Conservation (phyloP, 2,888 invertebrate genomes). For the Tenthredo distinguenda region DNA sequence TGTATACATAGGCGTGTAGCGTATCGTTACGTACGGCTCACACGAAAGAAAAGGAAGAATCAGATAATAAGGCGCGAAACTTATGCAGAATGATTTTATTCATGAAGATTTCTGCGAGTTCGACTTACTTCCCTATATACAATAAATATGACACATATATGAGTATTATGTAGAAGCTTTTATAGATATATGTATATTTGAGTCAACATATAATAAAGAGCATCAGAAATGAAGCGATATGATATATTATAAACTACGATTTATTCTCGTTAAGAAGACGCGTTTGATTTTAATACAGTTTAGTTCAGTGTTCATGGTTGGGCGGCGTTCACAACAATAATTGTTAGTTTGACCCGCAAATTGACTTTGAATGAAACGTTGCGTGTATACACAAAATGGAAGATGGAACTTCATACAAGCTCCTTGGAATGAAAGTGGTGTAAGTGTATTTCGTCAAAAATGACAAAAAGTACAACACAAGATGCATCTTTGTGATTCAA, state of each 20-base stretch:
- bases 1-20: not conserved
- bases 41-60: not conserved
- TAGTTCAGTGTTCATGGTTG: not conserved
- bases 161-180: not conserved
- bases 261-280: constrained; percentile 25
- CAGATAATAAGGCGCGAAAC: not conserved
- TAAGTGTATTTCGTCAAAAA: not conserved
- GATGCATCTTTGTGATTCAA: not conserved
- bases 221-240: not conserved
- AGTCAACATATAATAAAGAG: not conserved
- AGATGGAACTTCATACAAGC: not conserved
- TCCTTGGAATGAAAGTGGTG: not conserved
- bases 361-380: constrained; percentile 48
- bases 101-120: not conserved
- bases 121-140: not conserved
- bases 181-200: not conserved
- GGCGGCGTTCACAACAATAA: constrained; percentile 29
- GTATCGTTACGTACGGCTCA: not conserved
- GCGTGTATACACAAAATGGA: constrained; percentile 1
- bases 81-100: not conserved
- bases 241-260: not conserved
- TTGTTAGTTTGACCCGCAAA: constrained; percentile 53
- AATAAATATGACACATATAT: not conserved
- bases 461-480: not conserved
- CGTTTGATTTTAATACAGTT: not conserved